Conservation (phyloP, 2,113 vertebrate species). For the Todiramphus chloris region DNA sequence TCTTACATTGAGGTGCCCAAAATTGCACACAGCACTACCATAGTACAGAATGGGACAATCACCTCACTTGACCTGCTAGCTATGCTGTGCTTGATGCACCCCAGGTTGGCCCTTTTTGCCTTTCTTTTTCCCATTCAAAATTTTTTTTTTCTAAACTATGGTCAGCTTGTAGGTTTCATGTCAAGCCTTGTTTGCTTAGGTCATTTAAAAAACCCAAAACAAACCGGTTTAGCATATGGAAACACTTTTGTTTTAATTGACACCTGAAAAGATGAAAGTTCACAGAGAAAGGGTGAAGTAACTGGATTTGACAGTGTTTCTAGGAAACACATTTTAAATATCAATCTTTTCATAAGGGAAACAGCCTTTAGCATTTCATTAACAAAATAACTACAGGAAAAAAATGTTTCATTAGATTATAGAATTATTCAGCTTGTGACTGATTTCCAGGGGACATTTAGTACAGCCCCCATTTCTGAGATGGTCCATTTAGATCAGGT, state of each 20-base stretch:
- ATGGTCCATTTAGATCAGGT: background rate
- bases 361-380: background rate
- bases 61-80: fast-evolving
- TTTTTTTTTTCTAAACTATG: fast-evolving
- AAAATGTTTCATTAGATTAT: background rate
- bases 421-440: background rate
- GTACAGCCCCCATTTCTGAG: background rate
- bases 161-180: background rate
- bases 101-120: background rate
- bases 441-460: background rate
- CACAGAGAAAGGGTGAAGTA: background rate
- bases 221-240: background rate
- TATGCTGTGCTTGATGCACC: background rate
- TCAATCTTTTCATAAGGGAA: background rate
- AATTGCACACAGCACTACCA: background rate
- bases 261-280: background rate
- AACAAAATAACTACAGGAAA: background rate
- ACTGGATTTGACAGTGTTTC: background rate
- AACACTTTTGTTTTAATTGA: background rate
- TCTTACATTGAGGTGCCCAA: background rate
- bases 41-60: background rate
- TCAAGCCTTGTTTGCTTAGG: background rate
- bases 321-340: background rate
- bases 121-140: background rate
- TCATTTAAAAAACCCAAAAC: background rate